Base-by-base conservation (phyloP, 2,888 invertebrate genomes). In the Ceraclea dissimilis region DNA sequence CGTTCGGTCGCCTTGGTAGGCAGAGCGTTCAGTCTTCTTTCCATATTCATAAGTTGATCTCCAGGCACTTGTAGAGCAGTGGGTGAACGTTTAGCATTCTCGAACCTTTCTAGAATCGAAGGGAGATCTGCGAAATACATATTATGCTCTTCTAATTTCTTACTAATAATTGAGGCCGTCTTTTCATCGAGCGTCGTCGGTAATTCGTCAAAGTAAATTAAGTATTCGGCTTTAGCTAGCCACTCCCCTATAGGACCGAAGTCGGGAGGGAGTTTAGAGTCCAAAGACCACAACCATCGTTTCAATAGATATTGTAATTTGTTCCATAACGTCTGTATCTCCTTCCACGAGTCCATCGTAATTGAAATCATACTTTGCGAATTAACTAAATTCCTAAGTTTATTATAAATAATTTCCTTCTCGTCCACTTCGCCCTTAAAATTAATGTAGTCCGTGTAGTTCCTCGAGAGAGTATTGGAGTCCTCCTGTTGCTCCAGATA, bases 281-380 rank as follows among this genome's bases (percentile, higher is more conserved):
- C 96, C 63, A 96, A 74, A 51, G 90, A 78, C 90, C 92, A 90
- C 64, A 93, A 81, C 95, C 96, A 96, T 67, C 85, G 82, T 65
- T 86, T 78, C 74, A 93, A 81, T 73, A 91, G 79, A 65, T 79
- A 75, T 67, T 91, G 86, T 52, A 93, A 78, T 67, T 88, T 85
- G 63, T 83, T 82, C 94, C 95, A 95, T 26, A 90, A 77, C 31
- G 79, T 77, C 64, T 88, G 85, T 16, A 94, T 80, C 65, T 89
- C 87, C 54, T 82, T 81, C 93, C 94, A 95, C n/a, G 89, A 86
- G 63, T 90, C 88, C 48, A 84, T 81, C 5, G 90, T 88, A 60
- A 94, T 85, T 64, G 88, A 88, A 60, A 91, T 83, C 66, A 90
- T 79, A 66, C 87, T 87, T 67, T 90, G 88, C 1, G 86, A 86